A percentile compares a stretch with the other conserved stretches of the same genome.
Conservation (phyloP, 2,113 vertebrate species). For the Sarotherodon lohbergeri region DNA sequence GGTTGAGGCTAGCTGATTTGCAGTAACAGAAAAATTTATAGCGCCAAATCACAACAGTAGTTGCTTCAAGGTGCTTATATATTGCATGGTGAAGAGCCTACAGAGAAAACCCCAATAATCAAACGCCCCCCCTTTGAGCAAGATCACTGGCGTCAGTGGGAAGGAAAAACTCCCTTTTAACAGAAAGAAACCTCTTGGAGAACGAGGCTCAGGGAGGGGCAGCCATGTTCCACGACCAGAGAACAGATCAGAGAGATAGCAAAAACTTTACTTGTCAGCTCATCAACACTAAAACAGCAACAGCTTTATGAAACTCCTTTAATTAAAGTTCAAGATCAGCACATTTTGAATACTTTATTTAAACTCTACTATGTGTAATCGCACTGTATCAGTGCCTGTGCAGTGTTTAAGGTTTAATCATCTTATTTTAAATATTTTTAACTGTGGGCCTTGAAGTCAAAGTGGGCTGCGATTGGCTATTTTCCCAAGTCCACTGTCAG, state of each 20-base stretch:
- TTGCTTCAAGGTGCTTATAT: neutral
- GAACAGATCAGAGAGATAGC: neutral
- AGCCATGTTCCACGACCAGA: neutral
- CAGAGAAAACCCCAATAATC: neutral
- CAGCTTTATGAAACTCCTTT: neutral
- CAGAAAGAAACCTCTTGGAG: neutral
- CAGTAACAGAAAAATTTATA: no score
- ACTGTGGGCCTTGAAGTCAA: slow-evolving; percentile 7
- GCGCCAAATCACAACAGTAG: neutral
- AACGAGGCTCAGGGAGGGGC: neutral
- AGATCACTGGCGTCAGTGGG: neutral
- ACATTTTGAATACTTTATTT: neutral
- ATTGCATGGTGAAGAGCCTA: neutral
- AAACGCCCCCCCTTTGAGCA: neutral
- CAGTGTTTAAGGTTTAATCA: neutral
- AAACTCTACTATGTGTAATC: neutral
- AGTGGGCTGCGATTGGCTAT: neutral
- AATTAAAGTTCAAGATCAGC: neutral
- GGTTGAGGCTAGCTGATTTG: no score
- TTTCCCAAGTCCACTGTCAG: neutral
- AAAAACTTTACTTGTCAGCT: neutral
- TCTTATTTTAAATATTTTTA: neutral
- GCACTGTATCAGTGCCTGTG: neutral
- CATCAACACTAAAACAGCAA: neutral
- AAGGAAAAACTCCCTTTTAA: neutral